Conservation (phyloP, 2,797 vertebrate species). For the Chaunax sp. region DNA sequence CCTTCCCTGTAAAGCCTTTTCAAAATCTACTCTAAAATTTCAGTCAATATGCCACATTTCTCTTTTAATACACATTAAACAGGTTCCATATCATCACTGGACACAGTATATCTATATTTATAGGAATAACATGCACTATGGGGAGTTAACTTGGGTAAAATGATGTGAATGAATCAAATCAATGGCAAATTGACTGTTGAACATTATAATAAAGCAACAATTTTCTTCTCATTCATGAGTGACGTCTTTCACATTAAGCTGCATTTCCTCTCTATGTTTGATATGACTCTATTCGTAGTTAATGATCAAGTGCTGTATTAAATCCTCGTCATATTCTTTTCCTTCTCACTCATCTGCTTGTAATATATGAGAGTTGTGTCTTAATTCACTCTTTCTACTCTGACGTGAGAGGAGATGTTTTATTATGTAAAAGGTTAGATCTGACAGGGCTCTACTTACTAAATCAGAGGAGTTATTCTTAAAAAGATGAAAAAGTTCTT, state of each 20-base stretch:
- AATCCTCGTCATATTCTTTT: slow-evolving; percentile 45
- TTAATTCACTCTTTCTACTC: slow-evolving; percentile 49
- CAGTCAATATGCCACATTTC: neutral
- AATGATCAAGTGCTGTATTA: slow-evolving; percentile 45
- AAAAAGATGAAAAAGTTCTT: slow-evolving; percentile 25
- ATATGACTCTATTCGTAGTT: slow-evolving; percentile 41
- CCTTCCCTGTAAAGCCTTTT: slow-evolving; percentile 25
- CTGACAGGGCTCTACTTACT: slow-evolving; percentile 11
- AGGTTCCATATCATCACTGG: neutral
- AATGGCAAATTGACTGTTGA: slow-evolving; percentile 11
- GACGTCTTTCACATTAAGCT: slow-evolving; percentile 48
- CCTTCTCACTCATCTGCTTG: slow-evolving; percentile 40
- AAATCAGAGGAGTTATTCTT: slow-evolving; percentile 33
- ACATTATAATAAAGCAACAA: slow-evolving; percentile 45
- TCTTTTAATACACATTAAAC: neutral
- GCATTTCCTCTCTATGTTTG: slow-evolving; percentile 46
- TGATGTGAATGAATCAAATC: slow-evolving; percentile 36
- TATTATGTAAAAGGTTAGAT: slow-evolving; percentile 37
- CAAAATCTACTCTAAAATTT: slow-evolving; percentile 28
- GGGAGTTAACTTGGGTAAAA: slow-evolving; percentile 23
- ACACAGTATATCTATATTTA: neutral
- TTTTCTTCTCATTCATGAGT: slow-evolving; percentile 35
- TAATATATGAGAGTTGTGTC: slow-evolving; percentile 39
- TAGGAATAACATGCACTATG: neutral
- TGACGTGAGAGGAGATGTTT: slow-evolving; percentile 40